Evolutionary conservation across 2,888 invertebrate genomes (phyloP).

Genomic region (Eupithecia exiguata): DNA sequence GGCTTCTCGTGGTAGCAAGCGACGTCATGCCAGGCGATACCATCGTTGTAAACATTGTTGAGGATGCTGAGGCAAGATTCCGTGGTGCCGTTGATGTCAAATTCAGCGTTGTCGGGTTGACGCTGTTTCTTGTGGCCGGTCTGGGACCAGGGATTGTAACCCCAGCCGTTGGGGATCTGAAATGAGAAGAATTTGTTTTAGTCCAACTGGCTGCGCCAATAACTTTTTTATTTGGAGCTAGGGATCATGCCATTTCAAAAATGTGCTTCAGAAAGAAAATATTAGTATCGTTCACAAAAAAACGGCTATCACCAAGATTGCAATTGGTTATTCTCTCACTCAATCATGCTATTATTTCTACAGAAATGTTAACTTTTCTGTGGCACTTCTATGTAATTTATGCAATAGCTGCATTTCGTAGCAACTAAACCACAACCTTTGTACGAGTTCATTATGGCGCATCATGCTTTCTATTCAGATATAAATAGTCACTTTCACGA

Average conservation of each 20-base stretch:
- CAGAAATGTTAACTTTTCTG: not conserved
- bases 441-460: slow-evolving; percentile 18
- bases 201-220: slow-evolving; percentile 8
- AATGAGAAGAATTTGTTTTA: slow-evolving; percentile 27
- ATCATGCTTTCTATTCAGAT: slow-evolving; percentile 35
- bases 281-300: not conserved
- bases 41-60: slow-evolving; percentile 97
- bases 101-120: slow-evolving; percentile 96
- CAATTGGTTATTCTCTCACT: not conserved
- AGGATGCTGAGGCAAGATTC: slow-evolving; percentile 94
- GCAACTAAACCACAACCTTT: slow-evolving; percentile 30
- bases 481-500: slow-evolving; percentile 39
- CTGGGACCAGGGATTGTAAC: slow-evolving; percentile 95
- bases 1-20: slow-evolving; percentile 97
- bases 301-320: too few relatives aligned
- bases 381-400: not conserved
- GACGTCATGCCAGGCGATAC: slow-evolving; percentile 97
- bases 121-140: slow-evolving; percentile 95
- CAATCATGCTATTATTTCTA: not conserved
- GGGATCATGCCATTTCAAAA: too few relatives aligned
- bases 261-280: not conserved
- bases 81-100: slow-evolving; percentile 93
- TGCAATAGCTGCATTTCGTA: slow-evolving; percentile 3
- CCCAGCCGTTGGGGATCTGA: slow-evolving; percentile 87
- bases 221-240: not conserved